These are phyloP conservation scores for Apis dorsata DNA, from an alignment of 1,140 invertebrate genomes.

Conservation along the genomic window DNA sequence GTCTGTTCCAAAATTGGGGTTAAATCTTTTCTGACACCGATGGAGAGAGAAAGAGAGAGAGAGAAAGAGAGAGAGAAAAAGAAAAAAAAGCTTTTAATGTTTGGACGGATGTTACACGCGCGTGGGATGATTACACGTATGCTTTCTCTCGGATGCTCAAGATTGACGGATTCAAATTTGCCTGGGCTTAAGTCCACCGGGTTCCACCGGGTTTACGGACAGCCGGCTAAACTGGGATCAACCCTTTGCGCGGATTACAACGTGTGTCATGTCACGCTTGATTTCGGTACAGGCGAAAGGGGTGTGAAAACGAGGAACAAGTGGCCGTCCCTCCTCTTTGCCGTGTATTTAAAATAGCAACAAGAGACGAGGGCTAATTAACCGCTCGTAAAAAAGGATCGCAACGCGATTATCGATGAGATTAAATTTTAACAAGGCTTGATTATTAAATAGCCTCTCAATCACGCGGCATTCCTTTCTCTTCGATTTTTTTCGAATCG, in stretches of 20 bases:
- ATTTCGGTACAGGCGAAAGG: conserved; percentile 61
- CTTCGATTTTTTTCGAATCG: neutral
- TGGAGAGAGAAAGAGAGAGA: neutral
- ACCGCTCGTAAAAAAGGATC: neutral
- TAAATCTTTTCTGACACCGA: conserved; percentile 45
- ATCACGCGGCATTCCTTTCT: neutral
- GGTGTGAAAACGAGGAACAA: conserved; percentile 60
- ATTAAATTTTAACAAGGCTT: conserved; percentile 8
- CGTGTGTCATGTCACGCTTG: conserved; percentile 75
- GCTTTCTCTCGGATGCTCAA: conserved; percentile 57
- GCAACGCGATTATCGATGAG: neutral
- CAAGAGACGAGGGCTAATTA: neutral
- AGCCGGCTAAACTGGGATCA: conserved; percentile 76
- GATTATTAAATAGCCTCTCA: neutral
- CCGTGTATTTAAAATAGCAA: conserved; percentile 2
- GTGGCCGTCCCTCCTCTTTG: conserved; percentile 29
- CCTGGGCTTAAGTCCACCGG: conserved; percentile 61
- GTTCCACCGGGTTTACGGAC: conserved; percentile 63
- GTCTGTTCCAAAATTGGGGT: neutral
- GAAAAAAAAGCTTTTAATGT: conserved; percentile 55
- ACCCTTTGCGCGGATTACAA: conserved; percentile 76
- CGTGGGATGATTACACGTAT: conserved; percentile 55
- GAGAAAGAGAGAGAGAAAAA: neutral
- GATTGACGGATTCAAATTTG: conserved; percentile 68
- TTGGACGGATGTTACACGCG: conserved; percentile 43